A percentile compares a stretch with the other conserved stretches of the same genome.
phyloP scores from a whole-genome alignment of 2,888 invertebrate species.

The Volucella zonaria region DNA sequence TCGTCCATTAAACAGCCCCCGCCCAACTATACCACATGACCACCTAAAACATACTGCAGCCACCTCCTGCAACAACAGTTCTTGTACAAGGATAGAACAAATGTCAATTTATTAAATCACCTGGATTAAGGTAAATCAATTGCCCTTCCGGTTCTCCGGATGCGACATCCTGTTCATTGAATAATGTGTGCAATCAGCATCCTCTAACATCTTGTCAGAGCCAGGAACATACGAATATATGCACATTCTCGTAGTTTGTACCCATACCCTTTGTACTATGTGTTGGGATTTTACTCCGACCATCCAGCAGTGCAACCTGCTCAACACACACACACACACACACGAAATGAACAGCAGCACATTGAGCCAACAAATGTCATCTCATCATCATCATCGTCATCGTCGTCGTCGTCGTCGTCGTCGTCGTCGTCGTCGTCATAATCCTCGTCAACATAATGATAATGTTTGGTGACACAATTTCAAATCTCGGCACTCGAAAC shows the following conservation, averaged over 20 bases:
- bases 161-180: slow-evolving; percentile 73
- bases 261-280: neutral
- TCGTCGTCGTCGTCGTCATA: slow-evolving; percentile 17
- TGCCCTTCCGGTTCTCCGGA: slow-evolving; percentile 70
- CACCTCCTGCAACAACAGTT: neutral
- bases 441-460: slow-evolving; percentile 63
- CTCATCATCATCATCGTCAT: slow-evolving; percentile 17
- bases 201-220: slow-evolving; percentile 59
- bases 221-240: neutral
- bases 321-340: slow-evolving; percentile 10
- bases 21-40: slow-evolving; percentile 1
- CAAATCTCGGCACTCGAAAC: slow-evolving; percentile 62
- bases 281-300: neutral
- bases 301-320: slow-evolving; percentile 28
- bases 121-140: slow-evolving; percentile 74
- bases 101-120: slow-evolving; percentile 76
- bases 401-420: slow-evolving; percentile 10
- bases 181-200: slow-evolving; percentile 73
- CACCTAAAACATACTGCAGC: slow-evolving; percentile 3
- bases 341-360: slow-evolving; percentile 47
- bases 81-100: slow-evolving; percentile 52
- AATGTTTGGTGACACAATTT: slow-evolving; percentile 69
- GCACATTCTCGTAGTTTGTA: too few species aligned
- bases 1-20: slow-evolving; percentile 27
- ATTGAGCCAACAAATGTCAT: slow-evolving; percentile 68